Percentiles rank a stretch among this genome's conserved stretches.
Evolutionary conservation across 2,888 invertebrate species (phyloP).

Genomic region (Oxytorus armatus): DNA sequence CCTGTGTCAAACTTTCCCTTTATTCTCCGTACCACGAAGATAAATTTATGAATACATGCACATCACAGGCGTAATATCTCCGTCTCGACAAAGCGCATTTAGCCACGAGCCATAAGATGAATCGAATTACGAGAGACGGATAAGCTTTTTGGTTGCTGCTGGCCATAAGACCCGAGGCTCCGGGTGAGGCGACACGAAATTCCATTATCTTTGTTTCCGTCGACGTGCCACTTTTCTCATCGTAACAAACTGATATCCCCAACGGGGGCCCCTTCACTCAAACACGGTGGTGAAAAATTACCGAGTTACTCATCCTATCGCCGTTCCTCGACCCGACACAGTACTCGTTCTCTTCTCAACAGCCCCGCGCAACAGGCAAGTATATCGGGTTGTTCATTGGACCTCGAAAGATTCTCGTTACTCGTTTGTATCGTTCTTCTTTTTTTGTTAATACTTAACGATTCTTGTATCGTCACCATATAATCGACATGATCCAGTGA

Average conservation of each 20-base stretch:
- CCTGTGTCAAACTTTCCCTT: slow-evolving; percentile 58
- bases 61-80: slow-evolving; percentile 8
- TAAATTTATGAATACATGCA: slow-evolving; percentile 38
- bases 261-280: slow-evolving; percentile 42
- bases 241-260: slow-evolving; percentile 23
- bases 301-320: slow-evolving; percentile 42
- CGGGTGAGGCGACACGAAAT: slow-evolving; percentile 58
- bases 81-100: slow-evolving; percentile 43
- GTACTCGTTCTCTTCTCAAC: slow-evolving; percentile 21
- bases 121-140: slow-evolving; percentile 57
- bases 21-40: slow-evolving; percentile 28
- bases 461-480: background rate
- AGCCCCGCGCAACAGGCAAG: background rate
- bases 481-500: too few relatives aligned
- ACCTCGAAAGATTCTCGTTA: slow-evolving; percentile 25
- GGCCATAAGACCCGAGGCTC: slow-evolving; percentile 22
- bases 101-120: slow-evolving; percentile 50
- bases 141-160: slow-evolving; percentile 40
- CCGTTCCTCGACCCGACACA: slow-evolving; percentile 19
- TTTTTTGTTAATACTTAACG: slow-evolving; percentile 15
- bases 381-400: slow-evolving; percentile 20
- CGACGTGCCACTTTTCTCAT: slow-evolving; percentile 31
- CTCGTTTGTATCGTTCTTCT: slow-evolving; percentile 18
- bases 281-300: slow-evolving; percentile 52
- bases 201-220: slow-evolving; percentile 60